Base-by-base conservation (phyloP, 2,113 vertebrate species). In the Labrus mixtus region DNA sequence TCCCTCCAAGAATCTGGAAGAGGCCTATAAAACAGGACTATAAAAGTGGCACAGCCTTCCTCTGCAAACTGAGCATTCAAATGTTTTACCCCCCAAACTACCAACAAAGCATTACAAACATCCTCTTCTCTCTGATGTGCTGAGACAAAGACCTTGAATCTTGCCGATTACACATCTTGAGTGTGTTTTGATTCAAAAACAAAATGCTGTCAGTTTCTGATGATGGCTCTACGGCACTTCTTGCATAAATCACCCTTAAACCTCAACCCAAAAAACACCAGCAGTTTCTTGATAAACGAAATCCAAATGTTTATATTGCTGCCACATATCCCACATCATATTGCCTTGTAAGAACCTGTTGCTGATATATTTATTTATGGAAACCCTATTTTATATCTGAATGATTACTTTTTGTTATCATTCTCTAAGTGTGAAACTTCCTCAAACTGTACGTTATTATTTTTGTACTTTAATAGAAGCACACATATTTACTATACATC, bases 1-100 rank as follows among this genome's bases (percentile, higher is more conserved):
- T 93, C 80, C 88, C 92, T 93, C 90, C 93, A 94, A 93, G 92
- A 94, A 94, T 92, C 90, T 93, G 81, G 88, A 91, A 90, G 89
- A 92, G 86, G 90, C 91, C 93, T 90, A 94, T 94, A 94, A 95
- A 95, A 91, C 82, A 88, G 84, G 87, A 91, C 90, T 91, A 93
- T 94, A 95, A 95, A 92, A 90, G 76, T 77, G 82, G 88, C 79
- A 69, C 59, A 63, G 82, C 82, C 67, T 89, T 87, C 85, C 85
- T 82, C 73, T 58, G 82, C 57, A 79, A 83, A 76, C 78, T 59
- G n/a, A 72, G 71, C 58, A 51, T 86, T 87, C 56, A 48, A 65
- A 56, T 33, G 4, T 81, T 70, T 82, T 81, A 51, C 3, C 37
- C 53, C 65, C 25, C 43, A 22, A 75, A 73, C 77, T 54, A 13